phyloP scores from a whole-genome alignment of 2,797 vertebrate species.

The Prionace glauca region DNA sequence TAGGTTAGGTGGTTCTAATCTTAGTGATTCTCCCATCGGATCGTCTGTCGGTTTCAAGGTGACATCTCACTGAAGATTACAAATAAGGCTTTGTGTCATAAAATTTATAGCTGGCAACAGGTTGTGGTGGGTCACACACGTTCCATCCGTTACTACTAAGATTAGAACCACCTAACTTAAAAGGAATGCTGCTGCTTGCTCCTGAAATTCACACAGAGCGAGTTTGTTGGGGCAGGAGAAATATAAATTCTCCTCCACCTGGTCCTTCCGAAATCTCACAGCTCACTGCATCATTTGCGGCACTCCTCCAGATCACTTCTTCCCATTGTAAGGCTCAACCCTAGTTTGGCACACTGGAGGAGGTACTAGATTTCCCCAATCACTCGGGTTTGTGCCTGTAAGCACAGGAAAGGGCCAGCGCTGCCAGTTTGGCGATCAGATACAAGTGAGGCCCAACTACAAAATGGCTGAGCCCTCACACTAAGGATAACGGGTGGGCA shows the following conservation, averaged over 20 bases:
- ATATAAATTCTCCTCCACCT: background rate
- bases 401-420: too few relatives aligned
- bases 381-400: background rate
- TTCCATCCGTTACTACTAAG: background rate
- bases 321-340: background rate
- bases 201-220: background rate
- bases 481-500: too few relatives aligned
- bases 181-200: background rate
- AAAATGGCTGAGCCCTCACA: background rate
- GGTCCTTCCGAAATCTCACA: background rate
- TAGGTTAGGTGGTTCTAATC: background rate
- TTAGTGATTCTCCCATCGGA: background rate
- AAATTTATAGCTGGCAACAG: background rate
- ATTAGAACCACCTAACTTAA: background rate
- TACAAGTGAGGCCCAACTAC: background rate
- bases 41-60: background rate
- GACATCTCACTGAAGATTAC: background rate
- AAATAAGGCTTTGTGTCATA: background rate
- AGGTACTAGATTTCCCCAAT: background rate
- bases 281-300: background rate
- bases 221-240: background rate
- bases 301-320: background rate
- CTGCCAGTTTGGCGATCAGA: background rate
- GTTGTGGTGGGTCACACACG: background rate
- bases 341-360: background rate